Base-by-base conservation (phyloP, 1,140 invertebrate genomes). In the Saxidomus purpurata region DNA sequence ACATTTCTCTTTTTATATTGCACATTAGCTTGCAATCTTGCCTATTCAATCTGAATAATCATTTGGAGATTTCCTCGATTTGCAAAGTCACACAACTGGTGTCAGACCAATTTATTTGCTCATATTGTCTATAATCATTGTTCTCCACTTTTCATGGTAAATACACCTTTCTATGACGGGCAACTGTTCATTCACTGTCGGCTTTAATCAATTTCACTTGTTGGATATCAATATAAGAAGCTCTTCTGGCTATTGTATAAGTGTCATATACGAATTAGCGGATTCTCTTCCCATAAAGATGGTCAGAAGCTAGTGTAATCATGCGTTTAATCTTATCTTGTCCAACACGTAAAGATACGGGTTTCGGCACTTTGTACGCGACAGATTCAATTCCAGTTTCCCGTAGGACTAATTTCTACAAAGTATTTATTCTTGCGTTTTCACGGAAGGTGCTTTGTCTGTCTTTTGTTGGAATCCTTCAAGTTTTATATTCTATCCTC, bases 121-220 rank as follows among this genome's bases (percentile, higher is more conserved):
- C 47, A 76, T 86, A 77, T 77, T 63, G 49, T 15, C 71, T 76
- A 43, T 77, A 77, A 59, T 77, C 43, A 52, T 59, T 49, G 36
- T 49, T 84, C 38, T 31, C 15, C 67, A 13, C 17, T 22, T 11
- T 36, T 36, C 38, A 28, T 36, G 0, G 49, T 36, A 77, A 86
- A 38, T 76, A 76, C 40, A 55, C 69, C 84, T 76, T 49, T 40
- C 0, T 19, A n/a, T 40, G 43, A 79, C 61, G 40, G 43, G 4
- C 17, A 55, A 63, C 52, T 79, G 25, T 77, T 79, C 38, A 40
- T 87, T 76, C 59, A 67, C n/a, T 34, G 4, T n/a, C 9, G 8
- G 15, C 31, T 43, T 34, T 47, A 87, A 79, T 87, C 85, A 79
- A 63, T 87, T 87, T 28, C 76, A 87, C 85, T 87, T 87, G 85